Evolutionary conservation across 2,888 invertebrate species (phyloP).

Genomic region (Pelosia muscerda): DNA sequence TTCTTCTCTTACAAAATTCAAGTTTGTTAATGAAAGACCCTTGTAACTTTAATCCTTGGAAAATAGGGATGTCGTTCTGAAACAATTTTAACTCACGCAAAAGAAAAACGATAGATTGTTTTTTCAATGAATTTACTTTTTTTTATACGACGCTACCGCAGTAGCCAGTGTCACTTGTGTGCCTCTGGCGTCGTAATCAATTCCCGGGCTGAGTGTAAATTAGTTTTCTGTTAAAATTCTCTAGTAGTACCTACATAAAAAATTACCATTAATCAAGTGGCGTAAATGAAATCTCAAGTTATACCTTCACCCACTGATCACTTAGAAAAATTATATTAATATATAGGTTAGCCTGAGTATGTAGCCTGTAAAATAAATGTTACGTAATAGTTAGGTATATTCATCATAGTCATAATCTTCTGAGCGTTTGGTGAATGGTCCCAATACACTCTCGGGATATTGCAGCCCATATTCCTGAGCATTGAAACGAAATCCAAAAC

Average conservation of each 20-base stretch:
- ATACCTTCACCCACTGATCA: too few species aligned
- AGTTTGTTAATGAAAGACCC: slow-evolving; percentile 78
- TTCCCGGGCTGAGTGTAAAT: neutral
- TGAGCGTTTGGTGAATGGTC: neutral
- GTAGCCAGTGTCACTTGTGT: too few species aligned
- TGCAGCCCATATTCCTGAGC: neutral
- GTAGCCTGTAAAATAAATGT: too few species aligned
- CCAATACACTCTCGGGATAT: neutral
- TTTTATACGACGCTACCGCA: neutral
- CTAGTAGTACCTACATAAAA: too few species aligned
- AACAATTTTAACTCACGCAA: slow-evolving; percentile 56
- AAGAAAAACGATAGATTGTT: slow-evolving; percentile 14
- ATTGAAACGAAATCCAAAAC: neutral
- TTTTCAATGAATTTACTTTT: neutral
- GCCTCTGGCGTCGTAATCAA: neutral
- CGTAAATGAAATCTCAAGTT: too few species aligned
- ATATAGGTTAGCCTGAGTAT: too few species aligned
- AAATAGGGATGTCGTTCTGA: slow-evolving; percentile 70
- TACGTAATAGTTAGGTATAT: neutral
- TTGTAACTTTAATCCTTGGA: slow-evolving; percentile 74
- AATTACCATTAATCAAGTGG: too few species aligned
- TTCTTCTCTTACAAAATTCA: slow-evolving; percentile 74
- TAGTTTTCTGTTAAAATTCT: too few species aligned
- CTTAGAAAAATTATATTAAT: too few species aligned
- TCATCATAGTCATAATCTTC: neutral